These are phyloP conservation scores for Pseudonaja textilis DNA, from an alignment of 2,113 vertebrate species.

Conservation along the genomic window DNA sequence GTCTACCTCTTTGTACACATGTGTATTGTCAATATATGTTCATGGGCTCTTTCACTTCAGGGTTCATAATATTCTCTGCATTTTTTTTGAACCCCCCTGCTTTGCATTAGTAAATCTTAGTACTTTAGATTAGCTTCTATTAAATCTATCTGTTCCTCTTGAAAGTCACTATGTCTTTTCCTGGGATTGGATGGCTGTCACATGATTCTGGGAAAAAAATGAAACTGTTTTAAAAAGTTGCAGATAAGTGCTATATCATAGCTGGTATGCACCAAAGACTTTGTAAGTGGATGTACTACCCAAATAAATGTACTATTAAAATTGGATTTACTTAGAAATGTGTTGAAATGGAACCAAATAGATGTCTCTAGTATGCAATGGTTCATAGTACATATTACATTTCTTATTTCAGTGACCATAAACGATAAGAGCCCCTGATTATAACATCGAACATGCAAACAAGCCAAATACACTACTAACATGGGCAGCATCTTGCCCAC, in stretches of 20 bases:
- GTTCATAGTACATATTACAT: not conserved
- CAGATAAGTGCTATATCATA: not conserved
- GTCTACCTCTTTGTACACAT: not conserved
- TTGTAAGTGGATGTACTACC: not conserved
- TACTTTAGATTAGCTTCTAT: not conserved
- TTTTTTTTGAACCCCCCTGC: not conserved
- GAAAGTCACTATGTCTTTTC: not conserved
- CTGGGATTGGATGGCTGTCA: not conserved
- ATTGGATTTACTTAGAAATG: not conserved
- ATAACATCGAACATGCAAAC: no score
- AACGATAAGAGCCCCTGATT: not conserved
- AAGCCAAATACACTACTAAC: no score
- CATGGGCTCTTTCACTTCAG: not conserved
- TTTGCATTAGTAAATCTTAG: not conserved
- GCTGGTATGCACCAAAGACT: not conserved
- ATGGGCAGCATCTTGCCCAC: no score
- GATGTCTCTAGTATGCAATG: not conserved
- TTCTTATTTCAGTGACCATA: not conserved
- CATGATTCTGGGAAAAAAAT: not conserved
- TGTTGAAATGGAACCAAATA: not conserved
- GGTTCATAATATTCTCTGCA: not conserved
- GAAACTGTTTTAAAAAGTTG: not conserved
- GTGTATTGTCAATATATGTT: not conserved
- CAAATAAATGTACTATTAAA: not conserved
- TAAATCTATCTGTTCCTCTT: not conserved